Evolutionary conservation across 1,140 invertebrate genomes (phyloP), one percentile per base, ranked within the genome.

Genomic region (Drosophila pseudoananassae): DNA sequence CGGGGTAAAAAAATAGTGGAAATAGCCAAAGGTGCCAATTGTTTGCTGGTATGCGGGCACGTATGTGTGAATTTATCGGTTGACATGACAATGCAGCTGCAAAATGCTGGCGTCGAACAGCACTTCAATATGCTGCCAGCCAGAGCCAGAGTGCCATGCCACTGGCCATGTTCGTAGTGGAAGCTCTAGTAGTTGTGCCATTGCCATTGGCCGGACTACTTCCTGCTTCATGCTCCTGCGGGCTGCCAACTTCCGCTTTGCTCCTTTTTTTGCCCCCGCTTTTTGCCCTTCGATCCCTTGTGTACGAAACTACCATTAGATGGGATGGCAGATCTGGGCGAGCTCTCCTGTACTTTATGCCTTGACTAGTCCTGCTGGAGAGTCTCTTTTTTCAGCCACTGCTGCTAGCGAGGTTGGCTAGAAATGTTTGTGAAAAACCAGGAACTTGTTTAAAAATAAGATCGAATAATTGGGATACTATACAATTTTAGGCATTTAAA

Each of bases 81-180:
- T 89, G 83, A 83, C 83, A 89, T 88, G 83, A 89, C 83, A 88
- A 88, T 88, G 83, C 83, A 82, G 83, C 84, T 89, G 83, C 84
- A 89, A 88, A 89, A 88, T 88, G 83, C 84, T 88, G 74, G 83
- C 84, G 58, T 89, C 79, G 83, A 83, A 87, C 83, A 72, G 74
- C 76, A 88, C 84, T 88, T 83, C 78, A 83, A 83, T 88, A 76
- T 88, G 81, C 81, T 78, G 64, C 66, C 52, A 64, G 63, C 71
- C 53, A 76, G 49, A 20, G 50, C 50, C 50, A 38, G 65, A 63
- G 63, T 63, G 63, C 57, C 61, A 50, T 66, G 46, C 45, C 17
- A 61, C 45, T 15, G 10, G 14, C 33, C 9, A 17, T 46, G 43
- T 15, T 46, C 3, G 25, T 23, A 31, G 45, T 23, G 46, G 58